These are phyloP conservation scores for Esox masquinongy DNA, from an alignment of 2,797 vertebrate species.

Conservation along the genomic window DNA sequence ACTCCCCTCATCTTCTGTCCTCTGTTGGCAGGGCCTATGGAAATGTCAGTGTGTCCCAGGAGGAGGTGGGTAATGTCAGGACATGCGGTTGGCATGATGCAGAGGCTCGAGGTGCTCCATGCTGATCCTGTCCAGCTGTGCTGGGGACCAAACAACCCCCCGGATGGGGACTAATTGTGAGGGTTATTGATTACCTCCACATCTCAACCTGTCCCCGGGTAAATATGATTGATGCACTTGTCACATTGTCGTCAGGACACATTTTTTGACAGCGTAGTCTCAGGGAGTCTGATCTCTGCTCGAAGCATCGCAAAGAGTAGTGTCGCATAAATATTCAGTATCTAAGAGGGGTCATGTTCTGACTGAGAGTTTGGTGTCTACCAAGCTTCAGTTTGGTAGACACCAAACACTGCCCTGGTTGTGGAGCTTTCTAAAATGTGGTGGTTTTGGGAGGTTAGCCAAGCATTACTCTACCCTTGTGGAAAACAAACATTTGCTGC, in stretches of 20 bases:
- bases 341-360: background rate
- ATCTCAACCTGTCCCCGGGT: constrained; percentile 68
- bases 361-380: background rate
- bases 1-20: background rate
- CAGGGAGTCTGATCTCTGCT: constrained; percentile 64
- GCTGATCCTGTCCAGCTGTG: constrained; percentile 70
- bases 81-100: constrained; percentile 68
- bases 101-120: constrained; percentile 45
- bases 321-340: constrained; percentile 7
- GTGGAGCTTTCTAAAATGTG: constrained; percentile 53
- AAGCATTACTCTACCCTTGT: constrained; percentile 50
- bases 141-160: constrained; percentile 40
- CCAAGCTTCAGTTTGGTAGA: constrained; percentile 42
- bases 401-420: constrained; percentile 50
- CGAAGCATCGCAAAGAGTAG: constrained; percentile 38
- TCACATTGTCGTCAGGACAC: constrained; percentile 74
- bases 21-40: constrained; percentile 36
- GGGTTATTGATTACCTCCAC: constrained; percentile 76
- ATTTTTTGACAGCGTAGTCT: constrained; percentile 68
- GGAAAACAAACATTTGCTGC: constrained; percentile 32
- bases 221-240: constrained; percentile 81
- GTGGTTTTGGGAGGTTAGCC: constrained; percentile 55
- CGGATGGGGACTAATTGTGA: constrained; percentile 76
- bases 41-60: constrained; percentile 71
- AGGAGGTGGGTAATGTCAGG: constrained; percentile 70